Conservation (phyloP, 2,888 invertebrate species). For the Epiblema foenella region DNA sequence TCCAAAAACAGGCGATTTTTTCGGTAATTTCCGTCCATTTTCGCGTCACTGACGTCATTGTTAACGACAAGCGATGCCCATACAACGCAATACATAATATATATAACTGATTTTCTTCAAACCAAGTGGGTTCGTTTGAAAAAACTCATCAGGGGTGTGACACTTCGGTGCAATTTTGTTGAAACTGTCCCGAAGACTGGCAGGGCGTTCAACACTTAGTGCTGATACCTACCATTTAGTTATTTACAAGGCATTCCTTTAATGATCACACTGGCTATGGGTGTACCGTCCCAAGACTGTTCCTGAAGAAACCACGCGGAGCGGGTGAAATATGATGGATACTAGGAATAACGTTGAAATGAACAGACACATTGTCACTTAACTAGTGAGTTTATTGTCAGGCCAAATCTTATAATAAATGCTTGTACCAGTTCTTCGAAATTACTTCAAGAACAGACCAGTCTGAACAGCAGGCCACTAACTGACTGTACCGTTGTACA, state of each 20-base stretch:
- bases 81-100: slow-evolving; percentile 66
- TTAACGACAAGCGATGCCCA: slow-evolving; percentile 84
- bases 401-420: neutral
- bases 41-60: slow-evolving; percentile 70
- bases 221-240: slow-evolving; percentile 77
- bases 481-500: slow-evolving; percentile 27
- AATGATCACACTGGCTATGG: slow-evolving; percentile 65
- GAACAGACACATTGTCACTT: neutral
- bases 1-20: neutral
- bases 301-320: slow-evolving; percentile 15
- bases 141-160: slow-evolving; percentile 57
- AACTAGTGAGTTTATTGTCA: neutral
- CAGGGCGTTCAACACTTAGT: slow-evolving; percentile 67
- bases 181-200: slow-evolving; percentile 51
- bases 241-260: slow-evolving; percentile 82
- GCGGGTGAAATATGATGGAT: neutral
- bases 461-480: slow-evolving; percentile 10
- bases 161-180: slow-evolving; percentile 50
- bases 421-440: neutral
- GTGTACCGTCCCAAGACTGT: slow-evolving; percentile 45
- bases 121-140: slow-evolving; percentile 50
- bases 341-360: neutral
- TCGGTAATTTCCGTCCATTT: slow-evolving; percentile 57
- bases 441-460: neutral
- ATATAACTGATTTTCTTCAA: slow-evolving; percentile 46